Percentiles rank a stretch among this genome's conserved stretches.
These are phyloP conservation scores for Diadema setosum DNA, from an alignment of 35 echinoderm and acorn worm species.

Conservation along the genomic window DNA sequence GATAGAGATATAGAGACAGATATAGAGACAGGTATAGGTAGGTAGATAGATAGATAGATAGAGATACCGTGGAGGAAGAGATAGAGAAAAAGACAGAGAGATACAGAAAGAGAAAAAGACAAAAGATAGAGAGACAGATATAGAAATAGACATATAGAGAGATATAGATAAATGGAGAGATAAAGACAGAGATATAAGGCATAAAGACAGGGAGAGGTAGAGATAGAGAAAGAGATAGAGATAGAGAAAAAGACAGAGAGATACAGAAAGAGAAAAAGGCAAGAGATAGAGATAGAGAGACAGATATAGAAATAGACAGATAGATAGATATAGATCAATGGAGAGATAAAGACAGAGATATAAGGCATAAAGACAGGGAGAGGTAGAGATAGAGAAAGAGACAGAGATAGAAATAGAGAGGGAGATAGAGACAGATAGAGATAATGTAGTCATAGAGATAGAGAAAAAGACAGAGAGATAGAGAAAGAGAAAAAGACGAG, in stretches of 20 bases:
- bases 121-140: neutral
- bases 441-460: no score
- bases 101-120: neutral
- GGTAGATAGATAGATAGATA: neutral
- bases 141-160: neutral
- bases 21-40: neutral
- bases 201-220: neutral
- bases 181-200: neutral
- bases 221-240: neutral
- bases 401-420: neutral
- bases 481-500: no score
- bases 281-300: neutral
- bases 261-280: neutral
- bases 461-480: no score
- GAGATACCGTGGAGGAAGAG: neutral
- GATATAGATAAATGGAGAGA: neutral
- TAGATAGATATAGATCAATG: neutral
- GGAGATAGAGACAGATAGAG: neutral
- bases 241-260: neutral
- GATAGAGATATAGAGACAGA: neutral
- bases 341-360: neutral
- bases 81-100: neutral
- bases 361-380: neutral
- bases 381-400: neutral
- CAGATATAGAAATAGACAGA: neutral